A percentile compares a stretch with the other conserved stretches of the same genome.
phyloP scores from a whole-genome alignment of 2,888 invertebrate genomes.

The Julus scanicus region DNA sequence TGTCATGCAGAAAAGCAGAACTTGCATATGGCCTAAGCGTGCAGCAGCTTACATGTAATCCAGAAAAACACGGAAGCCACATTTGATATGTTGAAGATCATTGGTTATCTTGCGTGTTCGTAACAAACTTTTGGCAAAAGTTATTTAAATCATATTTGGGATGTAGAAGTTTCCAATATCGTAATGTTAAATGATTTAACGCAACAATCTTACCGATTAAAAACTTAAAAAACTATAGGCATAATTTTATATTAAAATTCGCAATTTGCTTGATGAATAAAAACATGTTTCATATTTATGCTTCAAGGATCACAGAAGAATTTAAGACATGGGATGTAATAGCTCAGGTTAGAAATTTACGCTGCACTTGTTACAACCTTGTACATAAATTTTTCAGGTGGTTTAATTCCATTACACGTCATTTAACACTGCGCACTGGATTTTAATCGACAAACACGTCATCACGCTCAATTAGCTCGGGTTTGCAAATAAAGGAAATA shows the following conservation, averaged over 20 bases:
- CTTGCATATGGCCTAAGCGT: not conserved
- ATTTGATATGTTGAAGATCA: not conserved
- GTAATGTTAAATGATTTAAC: not conserved
- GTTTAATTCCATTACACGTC: not conserved
- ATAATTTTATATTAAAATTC: not conserved
- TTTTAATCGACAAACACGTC: conserved; percentile 28
- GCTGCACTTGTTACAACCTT: conserved; percentile 1
- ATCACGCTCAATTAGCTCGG: conserved; percentile 14
- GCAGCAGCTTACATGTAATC: not conserved
- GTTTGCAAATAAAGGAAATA: conserved; percentile 14
- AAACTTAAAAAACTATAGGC: not conserved
- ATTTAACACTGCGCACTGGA: not conserved
- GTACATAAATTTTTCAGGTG: conserved; percentile 10
- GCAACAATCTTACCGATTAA: not conserved
- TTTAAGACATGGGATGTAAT: not conserved
- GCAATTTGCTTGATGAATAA: not conserved
- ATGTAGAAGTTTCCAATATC: not conserved
- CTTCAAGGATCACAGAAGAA: not conserved
- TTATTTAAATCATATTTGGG: not conserved
- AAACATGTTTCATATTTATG: not conserved
- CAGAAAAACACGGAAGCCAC: conserved; percentile 34
- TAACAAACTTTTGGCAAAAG: not conserved
- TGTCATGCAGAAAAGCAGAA: not conserved
- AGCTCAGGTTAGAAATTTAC: not conserved
- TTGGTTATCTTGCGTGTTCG: not conserved